Percentiles rank a stretch among this genome's conserved stretches.
phyloP scores from a whole-genome alignment of 2,888 invertebrate species.

The Drosophila helvetica region DNA sequence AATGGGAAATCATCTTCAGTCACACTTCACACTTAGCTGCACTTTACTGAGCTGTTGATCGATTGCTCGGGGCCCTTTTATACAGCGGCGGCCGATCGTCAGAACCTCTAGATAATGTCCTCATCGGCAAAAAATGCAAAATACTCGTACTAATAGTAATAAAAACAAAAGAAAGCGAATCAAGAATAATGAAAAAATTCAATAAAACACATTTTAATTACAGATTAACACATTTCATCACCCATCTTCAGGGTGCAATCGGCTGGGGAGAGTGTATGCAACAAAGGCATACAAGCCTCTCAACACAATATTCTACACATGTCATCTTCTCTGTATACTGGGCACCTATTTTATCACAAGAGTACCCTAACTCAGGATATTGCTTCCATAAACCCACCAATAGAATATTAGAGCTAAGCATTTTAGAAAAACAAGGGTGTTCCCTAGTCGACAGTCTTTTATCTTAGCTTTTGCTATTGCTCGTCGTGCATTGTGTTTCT shows the following conservation, averaged over 20 bases:
- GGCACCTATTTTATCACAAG: too few relatives aligned
- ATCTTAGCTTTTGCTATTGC: neutral
- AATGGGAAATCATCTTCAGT: slow-evolving; percentile 34
- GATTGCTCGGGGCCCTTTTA: slow-evolving; percentile 13
- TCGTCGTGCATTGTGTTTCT: slow-evolving; percentile 39
- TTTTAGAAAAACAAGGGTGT: neutral
- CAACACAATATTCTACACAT: neutral
- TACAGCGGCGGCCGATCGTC: slow-evolving; percentile 6
- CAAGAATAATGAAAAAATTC: slow-evolving; percentile 36
- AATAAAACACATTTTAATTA: slow-evolving; percentile 69
- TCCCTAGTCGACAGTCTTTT: slow-evolving; percentile 11
- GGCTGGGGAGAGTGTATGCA: slow-evolving; percentile 7
- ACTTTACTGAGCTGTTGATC: slow-evolving; percentile 29
- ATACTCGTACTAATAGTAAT: slow-evolving; percentile 14
- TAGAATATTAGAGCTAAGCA: too few relatives aligned
- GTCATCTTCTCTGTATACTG: too few relatives aligned
- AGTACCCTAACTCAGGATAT: too few relatives aligned
- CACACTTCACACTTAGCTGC: slow-evolving; percentile 17
- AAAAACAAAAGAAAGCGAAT: slow-evolving; percentile 30
- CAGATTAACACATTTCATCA: slow-evolving; percentile 60
- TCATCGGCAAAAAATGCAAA: slow-evolving; percentile 34
- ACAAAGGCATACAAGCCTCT: slow-evolving; percentile 9
- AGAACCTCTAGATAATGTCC: slow-evolving; percentile 16
- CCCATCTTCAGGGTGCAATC: slow-evolving; percentile 32
- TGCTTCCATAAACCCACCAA: too few relatives aligned